A percentile compares a stretch with the other conserved stretches of the same genome.
Conservation (phyloP, 2,797 vertebrate species). For the Microctenopoma steveboyesi region DNA sequence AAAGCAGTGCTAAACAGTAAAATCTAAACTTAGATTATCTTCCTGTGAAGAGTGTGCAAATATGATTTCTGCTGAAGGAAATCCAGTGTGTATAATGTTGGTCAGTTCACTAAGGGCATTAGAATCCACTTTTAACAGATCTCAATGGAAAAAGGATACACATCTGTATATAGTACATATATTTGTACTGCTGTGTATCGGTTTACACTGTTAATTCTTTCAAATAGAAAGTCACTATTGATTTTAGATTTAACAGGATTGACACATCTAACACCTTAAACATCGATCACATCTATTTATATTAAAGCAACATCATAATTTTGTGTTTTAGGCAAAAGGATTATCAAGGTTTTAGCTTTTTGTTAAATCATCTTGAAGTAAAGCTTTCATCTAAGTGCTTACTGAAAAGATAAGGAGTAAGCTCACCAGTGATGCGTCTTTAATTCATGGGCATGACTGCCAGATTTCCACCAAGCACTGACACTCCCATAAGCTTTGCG, state of each 20-base stretch:
- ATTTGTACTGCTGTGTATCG: too few species aligned
- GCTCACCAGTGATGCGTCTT: constrained; percentile 33
- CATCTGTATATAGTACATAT: neutral
- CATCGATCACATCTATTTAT: too few species aligned
- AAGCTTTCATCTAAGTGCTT: neutral
- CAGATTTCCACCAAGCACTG: constrained; percentile 46
- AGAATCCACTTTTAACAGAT: neutral
- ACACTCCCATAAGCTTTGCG: constrained; percentile 55
- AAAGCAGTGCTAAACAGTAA: neutral
- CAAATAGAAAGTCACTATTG: too few species aligned
- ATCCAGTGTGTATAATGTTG: neutral
- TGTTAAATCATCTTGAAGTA: neutral
- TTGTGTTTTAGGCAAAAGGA: neutral
- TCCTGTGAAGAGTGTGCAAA: neutral
- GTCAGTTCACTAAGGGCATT: neutral
- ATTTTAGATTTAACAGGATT: too few species aligned
- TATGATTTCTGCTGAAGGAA: neutral
- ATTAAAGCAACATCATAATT: too few species aligned
- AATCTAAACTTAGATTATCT: neutral
- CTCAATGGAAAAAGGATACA: neutral
- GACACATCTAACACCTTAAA: too few species aligned
- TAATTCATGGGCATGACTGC: constrained; percentile 44
- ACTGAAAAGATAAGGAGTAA: constrained; percentile 19
- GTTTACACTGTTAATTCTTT: too few species aligned
- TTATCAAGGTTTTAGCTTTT: neutral